Evolutionary conservation across 2,888 invertebrate genomes (phyloP).

Genomic region (Copidosoma aretas): DNA sequence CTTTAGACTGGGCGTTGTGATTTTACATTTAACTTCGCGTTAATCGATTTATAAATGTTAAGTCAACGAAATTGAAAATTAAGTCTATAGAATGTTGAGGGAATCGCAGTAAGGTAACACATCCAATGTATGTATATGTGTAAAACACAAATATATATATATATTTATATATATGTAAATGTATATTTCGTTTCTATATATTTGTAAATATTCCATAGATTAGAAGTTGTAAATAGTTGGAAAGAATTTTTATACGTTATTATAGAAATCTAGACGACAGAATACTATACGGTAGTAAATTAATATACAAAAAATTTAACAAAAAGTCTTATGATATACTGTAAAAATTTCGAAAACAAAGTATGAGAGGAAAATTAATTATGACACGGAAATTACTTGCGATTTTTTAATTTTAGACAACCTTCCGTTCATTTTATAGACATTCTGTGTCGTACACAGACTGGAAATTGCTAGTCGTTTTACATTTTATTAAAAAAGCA

Average conservation of each 20-base stretch:
- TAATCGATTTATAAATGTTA: slow-evolving; percentile 10
- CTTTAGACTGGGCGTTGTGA: slow-evolving; percentile 21
- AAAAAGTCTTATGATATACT: slow-evolving; percentile 32
- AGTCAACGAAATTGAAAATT: background rate
- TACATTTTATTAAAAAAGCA: background rate
- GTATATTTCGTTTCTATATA: slow-evolving; percentile 36
- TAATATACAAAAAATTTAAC: slow-evolving; percentile 11
- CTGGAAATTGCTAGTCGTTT: background rate
- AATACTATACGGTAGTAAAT: background rate
- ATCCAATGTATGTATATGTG: slow-evolving; percentile 41
- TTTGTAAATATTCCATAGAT: slow-evolving; percentile 48
- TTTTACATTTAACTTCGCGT: slow-evolving; percentile 27
- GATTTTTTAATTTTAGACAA: slow-evolving; percentile 18
- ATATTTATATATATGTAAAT: slow-evolving; percentile 38
- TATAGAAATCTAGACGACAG: slow-evolving; percentile 22
- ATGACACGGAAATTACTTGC: slow-evolving; percentile 26
- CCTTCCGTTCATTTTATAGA: slow-evolving; percentile 26
- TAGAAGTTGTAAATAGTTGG: slow-evolving; percentile 53
- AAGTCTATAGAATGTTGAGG: slow-evolving; percentile 38
- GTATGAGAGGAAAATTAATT: slow-evolving; percentile 1
- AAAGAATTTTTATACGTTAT: slow-evolving; percentile 51
- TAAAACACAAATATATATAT: slow-evolving; percentile 41
- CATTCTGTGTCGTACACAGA: slow-evolving; percentile 12
- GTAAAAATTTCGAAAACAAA: slow-evolving; percentile 4
- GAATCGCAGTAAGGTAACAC: slow-evolving; percentile 31